Conservation (phyloP, 2,888 invertebrate species). For the Trichogramma evanescens region DNA sequence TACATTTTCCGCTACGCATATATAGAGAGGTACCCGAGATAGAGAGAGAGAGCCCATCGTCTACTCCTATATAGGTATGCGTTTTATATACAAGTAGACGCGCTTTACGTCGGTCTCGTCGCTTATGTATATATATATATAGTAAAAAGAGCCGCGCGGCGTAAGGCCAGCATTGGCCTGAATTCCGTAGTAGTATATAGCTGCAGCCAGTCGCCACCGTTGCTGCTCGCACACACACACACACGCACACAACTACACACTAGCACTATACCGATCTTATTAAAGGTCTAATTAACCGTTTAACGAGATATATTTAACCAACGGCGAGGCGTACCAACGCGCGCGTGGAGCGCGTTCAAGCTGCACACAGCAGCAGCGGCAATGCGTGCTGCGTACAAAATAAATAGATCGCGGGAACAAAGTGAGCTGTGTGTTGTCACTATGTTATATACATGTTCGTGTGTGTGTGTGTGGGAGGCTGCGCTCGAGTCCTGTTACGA, state of each 20-base stretch:
- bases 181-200: conserved; percentile 21
- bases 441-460: too few relatives aligned
- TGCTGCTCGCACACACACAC: too few relatives aligned
- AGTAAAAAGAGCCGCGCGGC: conserved; percentile 2
- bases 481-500: conserved; percentile 1
- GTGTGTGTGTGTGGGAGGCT: too few relatives aligned
- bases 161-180: conserved; percentile 34
- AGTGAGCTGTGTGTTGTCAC: conserved; percentile 1
- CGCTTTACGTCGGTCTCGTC: too few relatives aligned
- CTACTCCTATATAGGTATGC: too few relatives aligned
- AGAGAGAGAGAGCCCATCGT: too few relatives aligned
- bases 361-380: neutral
- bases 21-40: too few relatives aligned
- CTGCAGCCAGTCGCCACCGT: too few relatives aligned
- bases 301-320: conserved; percentile 44
- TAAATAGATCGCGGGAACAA: conserved; percentile 19
- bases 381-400: neutral
- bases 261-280: conserved; percentile 34
- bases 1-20: conserved; percentile 10
- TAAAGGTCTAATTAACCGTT: conserved; percentile 41
- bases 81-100: too few relatives aligned
- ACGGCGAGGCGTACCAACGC: conserved; percentile 1
- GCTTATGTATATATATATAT: too few relatives aligned
- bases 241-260: too few relatives aligned
- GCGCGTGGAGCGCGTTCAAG: neutral